phyloP scores from a whole-genome alignment of 2,113 vertebrate genomes.

The Tonatia bakeri region DNA sequence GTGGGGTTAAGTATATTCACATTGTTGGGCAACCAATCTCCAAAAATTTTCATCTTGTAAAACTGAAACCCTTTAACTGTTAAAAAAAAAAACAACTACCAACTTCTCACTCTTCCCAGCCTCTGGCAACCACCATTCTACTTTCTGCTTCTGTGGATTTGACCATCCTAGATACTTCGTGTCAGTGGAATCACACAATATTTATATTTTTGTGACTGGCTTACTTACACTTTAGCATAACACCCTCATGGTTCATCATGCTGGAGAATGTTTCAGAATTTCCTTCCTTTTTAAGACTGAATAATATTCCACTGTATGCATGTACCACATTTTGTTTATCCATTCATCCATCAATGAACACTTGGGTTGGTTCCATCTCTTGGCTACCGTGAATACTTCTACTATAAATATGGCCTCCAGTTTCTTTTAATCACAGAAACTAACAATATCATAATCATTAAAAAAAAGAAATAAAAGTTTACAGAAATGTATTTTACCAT shows the following conservation, averaged over 20 bases:
- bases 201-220: neutral
- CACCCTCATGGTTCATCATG: neutral
- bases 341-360: neutral
- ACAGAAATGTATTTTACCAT: neutral
- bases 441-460: constrained; percentile 1
- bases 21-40: neutral
- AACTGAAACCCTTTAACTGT: neutral
- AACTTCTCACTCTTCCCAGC: neutral
- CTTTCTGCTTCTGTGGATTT: neutral
- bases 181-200: neutral
- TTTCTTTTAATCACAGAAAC: constrained; percentile 20
- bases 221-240: neutral
- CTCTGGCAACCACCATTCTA: neutral
- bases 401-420: neutral
- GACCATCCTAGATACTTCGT: neutral
- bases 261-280: neutral
- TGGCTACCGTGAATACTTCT: neutral
- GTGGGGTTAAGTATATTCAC: neutral
- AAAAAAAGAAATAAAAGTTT: constrained; percentile 28
- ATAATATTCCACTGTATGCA: neutral
- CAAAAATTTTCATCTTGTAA: neutral
- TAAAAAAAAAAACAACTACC: neutral
- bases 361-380: neutral
- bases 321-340: neutral
- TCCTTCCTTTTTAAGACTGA: neutral